A percentile compares a stretch with the other conserved stretches of the same genome.
phyloP scores from a whole-genome alignment of 2,797 vertebrate species.

The Protonibea diacanthus region DNA sequence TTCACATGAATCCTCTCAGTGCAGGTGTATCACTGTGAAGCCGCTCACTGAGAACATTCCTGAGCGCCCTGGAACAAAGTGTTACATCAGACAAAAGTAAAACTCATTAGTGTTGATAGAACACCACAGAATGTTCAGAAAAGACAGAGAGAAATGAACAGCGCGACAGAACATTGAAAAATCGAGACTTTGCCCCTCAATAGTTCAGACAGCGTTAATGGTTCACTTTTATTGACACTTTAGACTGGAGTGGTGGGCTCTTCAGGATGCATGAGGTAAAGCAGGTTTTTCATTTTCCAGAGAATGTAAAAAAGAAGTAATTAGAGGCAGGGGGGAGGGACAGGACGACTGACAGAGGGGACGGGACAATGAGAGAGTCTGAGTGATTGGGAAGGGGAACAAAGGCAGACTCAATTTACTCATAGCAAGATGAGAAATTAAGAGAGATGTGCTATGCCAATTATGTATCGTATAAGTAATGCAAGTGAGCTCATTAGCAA shows the following conservation, averaged over 20 bases:
- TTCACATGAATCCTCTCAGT: not conserved
- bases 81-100: not conserved
- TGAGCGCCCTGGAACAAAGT: not conserved
- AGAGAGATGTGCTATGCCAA: conserved; percentile 48
- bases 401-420: conserved; percentile 51
- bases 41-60: not conserved
- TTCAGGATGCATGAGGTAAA: conserved; percentile 19
- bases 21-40: not conserved
- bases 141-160: not conserved
- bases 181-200: not conserved
- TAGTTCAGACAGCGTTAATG: not conserved
- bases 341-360: not conserved
- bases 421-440: conserved; percentile 56
- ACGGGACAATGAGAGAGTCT: not conserved
- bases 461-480: conserved; percentile 48
- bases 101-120: not conserved
- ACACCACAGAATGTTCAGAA: not conserved
- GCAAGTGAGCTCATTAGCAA: conserved; percentile 66
- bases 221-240: conserved; percentile 34
- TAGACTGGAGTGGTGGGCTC: conserved; percentile 36
- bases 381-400: conserved; percentile 37
- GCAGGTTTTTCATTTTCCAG: conserved; percentile 21
- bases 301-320: conserved; percentile 14
- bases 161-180: not conserved
- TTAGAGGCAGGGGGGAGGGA: conserved; percentile 1